Percentiles rank a stretch among this genome's conserved stretches.
phyloP scores from a whole-genome alignment of 2,888 invertebrate species.

The Litoditis marina region DNA sequence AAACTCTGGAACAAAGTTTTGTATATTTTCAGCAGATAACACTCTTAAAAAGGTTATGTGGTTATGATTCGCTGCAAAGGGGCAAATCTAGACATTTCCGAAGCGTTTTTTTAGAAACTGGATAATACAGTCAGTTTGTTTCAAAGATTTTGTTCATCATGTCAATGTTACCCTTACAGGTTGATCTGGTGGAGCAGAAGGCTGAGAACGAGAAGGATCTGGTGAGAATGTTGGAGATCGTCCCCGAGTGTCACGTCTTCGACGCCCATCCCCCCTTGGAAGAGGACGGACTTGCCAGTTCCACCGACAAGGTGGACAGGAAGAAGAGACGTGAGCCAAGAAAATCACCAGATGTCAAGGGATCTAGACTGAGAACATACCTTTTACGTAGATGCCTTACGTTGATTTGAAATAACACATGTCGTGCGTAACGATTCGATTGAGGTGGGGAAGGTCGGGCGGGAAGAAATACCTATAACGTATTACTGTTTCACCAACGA shows the following conservation, averaged over 20 bases:
- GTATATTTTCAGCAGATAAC: not conserved
- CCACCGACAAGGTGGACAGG: constrained; percentile 52
- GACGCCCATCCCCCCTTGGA: constrained; percentile 52
- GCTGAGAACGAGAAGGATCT: constrained; percentile 50
- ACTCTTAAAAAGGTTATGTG: not conserved
- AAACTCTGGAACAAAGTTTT: too few species aligned
- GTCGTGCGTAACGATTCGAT: too few species aligned
- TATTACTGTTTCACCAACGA: too few species aligned
- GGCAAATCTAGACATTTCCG: too few species aligned
- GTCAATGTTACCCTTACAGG: too few species aligned
- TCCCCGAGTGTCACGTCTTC: constrained; percentile 50
- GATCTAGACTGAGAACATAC: too few species aligned
- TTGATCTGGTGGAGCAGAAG: constrained; percentile 46
- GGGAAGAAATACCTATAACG: too few species aligned
- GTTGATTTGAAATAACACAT: too few species aligned
- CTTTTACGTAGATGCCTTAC: too few species aligned
- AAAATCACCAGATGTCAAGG: too few species aligned
- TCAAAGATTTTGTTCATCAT: not conserved
- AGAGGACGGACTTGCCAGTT: constrained; percentile 52
- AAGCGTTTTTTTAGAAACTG: not conserved
- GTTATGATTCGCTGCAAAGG: too few species aligned
- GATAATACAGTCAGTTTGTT: not conserved
- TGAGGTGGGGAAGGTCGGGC: too few species aligned
- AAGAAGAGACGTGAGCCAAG: constrained; percentile 54
- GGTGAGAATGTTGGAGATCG: constrained; percentile 52